Base-by-base conservation (phyloP, 1,140 invertebrate genomes). In the Saxidomus purpurata region DNA sequence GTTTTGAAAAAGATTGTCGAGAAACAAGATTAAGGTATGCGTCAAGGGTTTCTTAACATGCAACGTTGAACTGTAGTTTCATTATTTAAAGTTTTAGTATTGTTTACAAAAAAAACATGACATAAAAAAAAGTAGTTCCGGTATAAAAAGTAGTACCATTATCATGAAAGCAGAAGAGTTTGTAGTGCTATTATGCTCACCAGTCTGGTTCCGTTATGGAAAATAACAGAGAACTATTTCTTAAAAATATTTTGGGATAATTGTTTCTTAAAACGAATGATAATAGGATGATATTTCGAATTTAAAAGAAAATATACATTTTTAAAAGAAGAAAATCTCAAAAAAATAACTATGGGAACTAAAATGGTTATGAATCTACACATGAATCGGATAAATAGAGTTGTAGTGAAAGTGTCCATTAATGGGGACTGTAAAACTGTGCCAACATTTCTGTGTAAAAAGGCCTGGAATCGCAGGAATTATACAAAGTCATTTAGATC, bases 361-460 rank as follows among this genome's bases (percentile, higher is more conserved):
- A 67, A 38, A 43, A 67, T 82, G 31, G 36, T 67, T 3, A 52
- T 82, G 17, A 28, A 34, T 13, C 63, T 82, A 67, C 43, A 36
- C n/a, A 82, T 82, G 80, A 52, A 67, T 13, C 9, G 80, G 34
- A 61, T 82, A 22, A 82, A 82, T 22, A 63, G 38, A 28, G 4
- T 63, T 17, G n/a, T 82, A 9, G 25, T 82, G 17, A 82, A 82
- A 67, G 80, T 82, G 2, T 63, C 80, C 11, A 43, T 82, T 11
- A 82, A 82, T 3, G 80, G 80, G 22, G 80, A 82, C 17, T 82
- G 80, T 82, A 82, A 67, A 43, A 82, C 43, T 82, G 55, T 67
- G 8, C 80, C 80, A 34, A 82, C 43, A 40, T 47, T 82, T 15
- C 13, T 79, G 34, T 36, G 36, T 55, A 79, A 8, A 17, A 52